Percentiles rank a stretch among this genome's conserved stretches.
Conservation (phyloP, 2,113 vertebrate species). For the Pogona vitticeps region DNA sequence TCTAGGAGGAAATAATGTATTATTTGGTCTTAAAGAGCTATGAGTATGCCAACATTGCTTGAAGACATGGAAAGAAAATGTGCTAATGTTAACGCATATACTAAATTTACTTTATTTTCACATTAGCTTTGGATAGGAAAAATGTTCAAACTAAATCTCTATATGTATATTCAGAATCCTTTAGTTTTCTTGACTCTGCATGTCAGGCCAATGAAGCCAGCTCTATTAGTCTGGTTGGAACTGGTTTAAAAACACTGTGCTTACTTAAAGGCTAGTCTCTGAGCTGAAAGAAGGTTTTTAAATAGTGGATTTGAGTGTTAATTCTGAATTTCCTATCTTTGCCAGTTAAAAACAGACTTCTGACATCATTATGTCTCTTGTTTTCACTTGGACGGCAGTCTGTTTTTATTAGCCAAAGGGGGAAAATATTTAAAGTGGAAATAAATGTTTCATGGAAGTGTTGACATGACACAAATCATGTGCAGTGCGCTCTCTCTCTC, state of each 20-base stretch:
- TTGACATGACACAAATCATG: conserved; percentile 15
- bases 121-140: conserved; percentile 59
- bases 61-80: conserved; percentile 53
- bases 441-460: conserved; percentile 48
- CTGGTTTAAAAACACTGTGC: conserved; percentile 21
- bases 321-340: conserved; percentile 45
- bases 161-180: conserved; percentile 39
- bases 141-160: neutral
- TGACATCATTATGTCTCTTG: conserved; percentile 15
- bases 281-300: no score
- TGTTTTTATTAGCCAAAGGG: conserved; percentile 51
- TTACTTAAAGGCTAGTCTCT: no score
- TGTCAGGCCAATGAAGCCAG: conserved; percentile 25
- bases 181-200: conserved; percentile 57
- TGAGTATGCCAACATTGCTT: conserved; percentile 51
- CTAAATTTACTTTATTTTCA: conserved; percentile 60
- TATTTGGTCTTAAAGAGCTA: conserved; percentile 57
- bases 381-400: conserved; percentile 39
- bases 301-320: conserved; percentile 52
- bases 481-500: no score
- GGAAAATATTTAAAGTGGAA: neutral
- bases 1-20: conserved; percentile 48
- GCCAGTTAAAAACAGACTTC: conserved; percentile 15
- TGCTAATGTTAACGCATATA: conserved; percentile 59
- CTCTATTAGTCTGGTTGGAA: conserved; percentile 40